Conservation (phyloP, 2,113 vertebrate genomes). For the Callithrix jacchus region DNA sequence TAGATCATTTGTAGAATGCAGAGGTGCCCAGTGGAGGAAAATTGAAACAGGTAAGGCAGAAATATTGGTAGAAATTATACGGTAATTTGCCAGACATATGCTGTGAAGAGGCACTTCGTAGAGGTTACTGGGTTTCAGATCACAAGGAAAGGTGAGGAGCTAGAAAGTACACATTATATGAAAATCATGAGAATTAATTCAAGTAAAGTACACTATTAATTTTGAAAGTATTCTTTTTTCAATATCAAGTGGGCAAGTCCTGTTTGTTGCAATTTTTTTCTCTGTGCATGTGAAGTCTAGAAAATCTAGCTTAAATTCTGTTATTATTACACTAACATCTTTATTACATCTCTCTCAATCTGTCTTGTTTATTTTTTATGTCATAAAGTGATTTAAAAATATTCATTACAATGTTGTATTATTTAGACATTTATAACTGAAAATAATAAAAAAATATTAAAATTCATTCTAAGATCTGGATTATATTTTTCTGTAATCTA, state of each 20-base stretch:
- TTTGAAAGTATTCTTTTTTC: background rate
- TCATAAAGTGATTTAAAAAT: background rate
- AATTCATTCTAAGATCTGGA: background rate
- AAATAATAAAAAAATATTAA: background rate
- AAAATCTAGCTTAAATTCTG: background rate
- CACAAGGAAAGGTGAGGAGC: background rate
- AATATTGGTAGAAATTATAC: background rate
- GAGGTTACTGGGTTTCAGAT: background rate
- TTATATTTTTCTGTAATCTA: background rate
- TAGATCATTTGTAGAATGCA: background rate
- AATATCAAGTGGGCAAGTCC: background rate
- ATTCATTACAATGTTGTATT: background rate
- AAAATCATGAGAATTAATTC: background rate
- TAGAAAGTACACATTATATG: background rate
- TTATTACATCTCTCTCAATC: background rate
- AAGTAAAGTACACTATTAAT: background rate
- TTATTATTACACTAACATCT: background rate
- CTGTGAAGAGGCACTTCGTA: background rate
- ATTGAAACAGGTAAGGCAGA: accelerated
- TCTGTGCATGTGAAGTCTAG: background rate
- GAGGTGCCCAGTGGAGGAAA: background rate
- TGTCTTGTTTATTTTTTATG: background rate
- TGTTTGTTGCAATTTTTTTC: background rate
- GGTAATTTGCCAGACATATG: background rate
- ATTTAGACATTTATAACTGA: background rate